Evolutionary conservation across 2,888 invertebrate genomes (phyloP).

Genomic region (Hirtodrosophila alboralis): DNA sequence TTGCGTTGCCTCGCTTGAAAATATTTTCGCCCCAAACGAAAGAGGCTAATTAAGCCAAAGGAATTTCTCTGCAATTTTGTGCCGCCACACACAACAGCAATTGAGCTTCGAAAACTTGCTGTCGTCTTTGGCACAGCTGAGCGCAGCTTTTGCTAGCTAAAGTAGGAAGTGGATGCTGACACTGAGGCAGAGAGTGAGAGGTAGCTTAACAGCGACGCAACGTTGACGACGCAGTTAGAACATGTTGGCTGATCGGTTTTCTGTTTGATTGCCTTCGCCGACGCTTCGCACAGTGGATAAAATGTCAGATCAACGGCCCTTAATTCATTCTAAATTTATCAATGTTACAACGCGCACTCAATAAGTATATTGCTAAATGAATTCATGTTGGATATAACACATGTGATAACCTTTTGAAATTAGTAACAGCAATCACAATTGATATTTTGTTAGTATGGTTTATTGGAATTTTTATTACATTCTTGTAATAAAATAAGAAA

Average conservation of each 20-base stretch:
- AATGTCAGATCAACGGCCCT: no score
- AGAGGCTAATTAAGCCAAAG: conserved; percentile 81
- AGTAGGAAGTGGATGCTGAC: conserved; percentile 53
- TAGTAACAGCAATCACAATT: no score
- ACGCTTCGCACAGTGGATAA: conserved; percentile 1
- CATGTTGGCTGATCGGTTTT: conserved; percentile 69
- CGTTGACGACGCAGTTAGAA: conserved; percentile 62
- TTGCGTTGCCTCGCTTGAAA: conserved; percentile 79
- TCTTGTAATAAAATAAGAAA: no score
- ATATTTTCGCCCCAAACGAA: conserved; percentile 79
- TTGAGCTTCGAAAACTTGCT: conserved; percentile 74
- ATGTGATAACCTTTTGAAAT: no score
- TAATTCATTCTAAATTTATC: no score
- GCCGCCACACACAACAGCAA: conserved; percentile 59
- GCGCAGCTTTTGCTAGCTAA: conserved; percentile 50
- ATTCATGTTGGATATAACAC: no score
- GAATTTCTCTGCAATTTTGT: conserved; percentile 80
- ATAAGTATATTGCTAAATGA: no score
- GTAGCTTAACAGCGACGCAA: conserved; percentile 32
- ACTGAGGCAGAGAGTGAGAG: conserved; percentile 22
- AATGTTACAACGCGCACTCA: no score
- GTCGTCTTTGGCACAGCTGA: conserved; percentile 58
- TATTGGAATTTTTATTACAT: no score
- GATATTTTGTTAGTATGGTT: no score
- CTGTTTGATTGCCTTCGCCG: conserved; percentile 54